A percentile compares a stretch with the other conserved stretches of the same genome.
These are phyloP conservation scores for Diaphora mendica DNA, from an alignment of 2,888 invertebrate genomes.

Conservation along the genomic window DNA sequence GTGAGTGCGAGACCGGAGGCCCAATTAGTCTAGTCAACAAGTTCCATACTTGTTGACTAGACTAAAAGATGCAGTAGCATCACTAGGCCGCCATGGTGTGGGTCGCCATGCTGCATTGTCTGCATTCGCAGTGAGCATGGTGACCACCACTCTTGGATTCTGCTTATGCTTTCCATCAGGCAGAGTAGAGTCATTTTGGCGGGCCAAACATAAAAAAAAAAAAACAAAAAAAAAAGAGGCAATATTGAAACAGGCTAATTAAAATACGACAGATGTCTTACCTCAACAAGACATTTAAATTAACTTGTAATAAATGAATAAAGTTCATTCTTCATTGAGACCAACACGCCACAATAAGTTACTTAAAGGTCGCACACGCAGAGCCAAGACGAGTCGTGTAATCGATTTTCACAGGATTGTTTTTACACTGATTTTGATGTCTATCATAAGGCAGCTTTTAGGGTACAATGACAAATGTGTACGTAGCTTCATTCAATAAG, in stretches of 20 bases:
- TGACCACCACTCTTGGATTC: too few species aligned
- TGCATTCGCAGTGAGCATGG: too few species aligned
- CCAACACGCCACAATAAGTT: neutral
- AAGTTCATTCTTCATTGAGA: neutral
- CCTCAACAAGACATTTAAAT: neutral
- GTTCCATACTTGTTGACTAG: too few species aligned
- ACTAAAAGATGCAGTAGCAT: too few species aligned
- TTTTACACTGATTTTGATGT: neutral
- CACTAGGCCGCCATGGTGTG: too few species aligned
- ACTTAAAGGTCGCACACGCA: conserved; percentile 2
- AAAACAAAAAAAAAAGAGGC: too few species aligned
- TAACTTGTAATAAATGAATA: neutral
- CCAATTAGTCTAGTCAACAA: too few species aligned
- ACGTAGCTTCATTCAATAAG: neutral
- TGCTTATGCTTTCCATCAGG: too few species aligned
- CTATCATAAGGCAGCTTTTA: neutral
- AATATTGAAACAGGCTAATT: neutral
- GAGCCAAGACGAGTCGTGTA: neutral
- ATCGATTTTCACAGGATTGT: neutral
- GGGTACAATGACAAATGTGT: neutral
- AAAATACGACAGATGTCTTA: neutral
- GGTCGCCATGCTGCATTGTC: too few species aligned
- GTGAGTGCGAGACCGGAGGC: too few species aligned
- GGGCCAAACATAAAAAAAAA: too few species aligned
- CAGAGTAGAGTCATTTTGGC: too few species aligned